Percentiles rank a stretch among this genome's conserved stretches.
Evolutionary conservation across 2,113 vertebrate genomes (phyloP).

Genomic region (Labeo catla): DNA sequence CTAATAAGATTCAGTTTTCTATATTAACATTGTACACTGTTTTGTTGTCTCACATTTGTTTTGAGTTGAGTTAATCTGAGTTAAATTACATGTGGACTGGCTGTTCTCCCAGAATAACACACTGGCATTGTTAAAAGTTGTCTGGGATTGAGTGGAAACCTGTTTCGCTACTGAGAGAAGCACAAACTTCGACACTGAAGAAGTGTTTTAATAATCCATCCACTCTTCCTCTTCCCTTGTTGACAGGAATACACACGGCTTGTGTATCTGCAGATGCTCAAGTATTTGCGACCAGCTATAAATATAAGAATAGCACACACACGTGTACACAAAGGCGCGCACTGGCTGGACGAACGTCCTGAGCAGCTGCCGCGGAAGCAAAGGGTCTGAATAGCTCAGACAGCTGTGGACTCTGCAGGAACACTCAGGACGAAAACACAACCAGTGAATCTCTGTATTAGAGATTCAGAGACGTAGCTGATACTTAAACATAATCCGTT

Average conservation of each 20-base stretch:
- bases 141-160: slow-evolving; percentile 15
- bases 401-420: slow-evolving; percentile 38
- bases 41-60: not conserved
- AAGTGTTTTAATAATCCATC: not conserved
- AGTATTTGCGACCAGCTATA: slow-evolving; percentile 15
- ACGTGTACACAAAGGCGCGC: not conserved
- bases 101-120: not conserved
- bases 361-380: slow-evolving; percentile 33
- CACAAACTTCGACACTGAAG: not conserved
- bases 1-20: not conserved
- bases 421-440: slow-evolving; percentile 19
- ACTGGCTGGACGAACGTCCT: not conserved
- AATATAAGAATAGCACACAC: not conserved
- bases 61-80: slow-evolving; percentile 4
- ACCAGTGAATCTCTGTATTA: not conserved
- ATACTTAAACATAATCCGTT: not conserved
- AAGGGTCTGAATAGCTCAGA: slow-evolving; percentile 23
- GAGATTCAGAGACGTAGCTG: not conserved
- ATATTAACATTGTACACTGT: not conserved
- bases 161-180: not conserved
- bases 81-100: slow-evolving; percentile 3
- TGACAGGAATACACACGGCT: slow-evolving; percentile 18
- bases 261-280: slow-evolving; percentile 26
- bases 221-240: not conserved
- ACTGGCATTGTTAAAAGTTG: not conserved